Base-by-base conservation (phyloP, 2,888 invertebrate genomes). In the Furcula furcula region DNA sequence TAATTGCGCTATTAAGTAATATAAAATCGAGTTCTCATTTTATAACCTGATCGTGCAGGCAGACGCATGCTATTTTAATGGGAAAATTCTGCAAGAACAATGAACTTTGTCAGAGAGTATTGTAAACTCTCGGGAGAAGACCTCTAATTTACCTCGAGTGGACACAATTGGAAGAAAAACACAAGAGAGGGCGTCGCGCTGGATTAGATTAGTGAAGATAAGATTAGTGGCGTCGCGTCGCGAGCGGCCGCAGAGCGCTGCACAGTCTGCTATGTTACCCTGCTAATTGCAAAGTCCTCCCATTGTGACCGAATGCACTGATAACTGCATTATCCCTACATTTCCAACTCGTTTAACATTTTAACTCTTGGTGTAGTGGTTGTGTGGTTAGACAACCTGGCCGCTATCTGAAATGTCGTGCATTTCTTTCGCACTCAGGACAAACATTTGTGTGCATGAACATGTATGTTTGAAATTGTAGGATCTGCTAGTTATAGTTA, bases 81-180 rank as follows among this genome's bases (percentile, higher is more conserved):
- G 55, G 54, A 56, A 56, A 69, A 67, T 65, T 62, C 58, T 68
- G 37, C 15, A 57, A 60, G 55, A 66, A 60, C 69, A 74, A 68
- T 70, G 66, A 74, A 76, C 70, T 62, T 57, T 54, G 65, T 65
- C 64, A 56, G 59, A 65, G 67, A 75, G 69, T 67, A 66, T 70
- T 75, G 71, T 67, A 53, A 67, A 74, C 56, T 79, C 84, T 65
- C 80, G 36, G 47, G 80, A 80, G 85, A 79, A 75, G 82, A 78
- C 69, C 69, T 76, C 75, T 84, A 85, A 87, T 85, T 83, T 79
- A 84, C 79, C 82, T 79, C 72, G 81, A 83, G 76, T 85, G 84
- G 81, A 84, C 85, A 82, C 85, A 82, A 85, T 82, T 86, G 79
- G 75, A 85, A 85, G 86, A 85, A 86, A n/a, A 85, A 86, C 80